A percentile compares a stretch with the other conserved stretches of the same genome.
phyloP scores from a whole-genome alignment of 2,797 vertebrate species.

The Todus mexicanus region DNA sequence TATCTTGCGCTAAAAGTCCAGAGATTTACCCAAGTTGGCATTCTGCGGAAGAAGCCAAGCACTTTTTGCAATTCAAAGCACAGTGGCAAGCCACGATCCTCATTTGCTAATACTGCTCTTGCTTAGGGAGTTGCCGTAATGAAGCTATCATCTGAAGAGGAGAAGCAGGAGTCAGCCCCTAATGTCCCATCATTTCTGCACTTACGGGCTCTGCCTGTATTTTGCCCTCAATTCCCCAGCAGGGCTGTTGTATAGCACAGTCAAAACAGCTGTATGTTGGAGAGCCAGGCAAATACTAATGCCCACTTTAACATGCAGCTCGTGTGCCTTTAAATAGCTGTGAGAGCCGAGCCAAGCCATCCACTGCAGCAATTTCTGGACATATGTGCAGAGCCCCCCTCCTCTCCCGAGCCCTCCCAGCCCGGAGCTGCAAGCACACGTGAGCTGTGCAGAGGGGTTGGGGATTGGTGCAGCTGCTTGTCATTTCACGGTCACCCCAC shows the following conservation, averaged over 20 bases:
- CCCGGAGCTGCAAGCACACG: fast-evolving
- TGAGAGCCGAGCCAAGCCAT: background rate
- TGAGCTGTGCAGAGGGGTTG: fast-evolving
- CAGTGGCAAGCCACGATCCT: background rate
- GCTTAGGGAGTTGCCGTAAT: background rate
- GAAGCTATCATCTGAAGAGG: background rate
- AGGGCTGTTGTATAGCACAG: background rate
- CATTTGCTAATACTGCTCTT: background rate
- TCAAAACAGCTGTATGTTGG: background rate
- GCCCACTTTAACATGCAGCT: conserved; percentile 59
- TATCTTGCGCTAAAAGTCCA: background rate
- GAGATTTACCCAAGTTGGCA: background rate
- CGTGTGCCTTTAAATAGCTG: conserved; percentile 60
- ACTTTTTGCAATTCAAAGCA: background rate
- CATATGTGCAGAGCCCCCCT: conserved; percentile 25
- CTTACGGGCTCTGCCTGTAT: background rate
- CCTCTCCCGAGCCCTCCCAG: conserved; percentile 34
- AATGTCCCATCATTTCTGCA: background rate
- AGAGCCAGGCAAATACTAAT: background rate
- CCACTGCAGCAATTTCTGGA: conserved; percentile 44
- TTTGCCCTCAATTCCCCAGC: background rate
- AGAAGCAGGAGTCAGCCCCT: background rate
- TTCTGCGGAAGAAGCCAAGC: background rate
- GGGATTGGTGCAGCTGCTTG: conserved; percentile 37
- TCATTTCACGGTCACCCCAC: conserved; percentile 51